Percentiles rank a stretch among this genome's conserved stretches.
phyloP scores from a whole-genome alignment of 1,140 invertebrate genomes.

The Eupeodes corollae region DNA sequence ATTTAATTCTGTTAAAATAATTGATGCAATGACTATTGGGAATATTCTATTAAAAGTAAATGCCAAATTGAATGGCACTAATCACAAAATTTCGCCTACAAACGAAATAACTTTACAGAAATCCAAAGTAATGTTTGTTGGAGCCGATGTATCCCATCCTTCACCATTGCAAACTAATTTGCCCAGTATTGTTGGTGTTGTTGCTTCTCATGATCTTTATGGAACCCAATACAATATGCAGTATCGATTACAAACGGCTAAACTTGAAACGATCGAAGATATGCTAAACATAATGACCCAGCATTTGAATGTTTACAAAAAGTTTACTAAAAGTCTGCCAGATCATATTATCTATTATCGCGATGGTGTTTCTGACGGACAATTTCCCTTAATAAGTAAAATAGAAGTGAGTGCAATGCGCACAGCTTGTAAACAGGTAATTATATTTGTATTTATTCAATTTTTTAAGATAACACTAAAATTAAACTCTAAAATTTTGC shows the following conservation, averaged over 20 bases:
- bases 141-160: slow-evolving; percentile 84
- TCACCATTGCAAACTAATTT: slow-evolving; percentile 54
- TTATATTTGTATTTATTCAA: neutral
- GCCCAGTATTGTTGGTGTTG: slow-evolving; percentile 77
- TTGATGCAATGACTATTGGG: slow-evolving; percentile 35
- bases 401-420: slow-evolving; percentile 17
- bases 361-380: slow-evolving; percentile 83
- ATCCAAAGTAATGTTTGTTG: slow-evolving; percentile 53
- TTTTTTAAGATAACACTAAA: too few relatives aligned
- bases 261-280: slow-evolving; percentile 62
- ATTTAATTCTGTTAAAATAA: too few relatives aligned
- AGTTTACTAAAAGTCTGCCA: slow-evolving; percentile 40
- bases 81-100: slow-evolving; percentile 48
- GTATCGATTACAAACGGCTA: slow-evolving; percentile 52
- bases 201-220: slow-evolving; percentile 52
- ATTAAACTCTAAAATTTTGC: too few relatives aligned
- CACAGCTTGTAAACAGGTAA: slow-evolving; percentile 17
- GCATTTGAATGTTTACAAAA: slow-evolving; percentile 39
- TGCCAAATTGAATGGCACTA: slow-evolving; percentile 73
- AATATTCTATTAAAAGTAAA: slow-evolving; percentile 78
- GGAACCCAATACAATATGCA: slow-evolving; percentile 60
- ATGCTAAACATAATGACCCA: slow-evolving; percentile 55
- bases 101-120: slow-evolving; percentile 9
- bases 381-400: slow-evolving; percentile 55
- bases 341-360: slow-evolving; percentile 60